Evolutionary conservation across 2,113 vertebrate genomes (phyloP), one percentile per base, ranked within the genome.

Genomic region (Thinocorus orbignyianus): DNA sequence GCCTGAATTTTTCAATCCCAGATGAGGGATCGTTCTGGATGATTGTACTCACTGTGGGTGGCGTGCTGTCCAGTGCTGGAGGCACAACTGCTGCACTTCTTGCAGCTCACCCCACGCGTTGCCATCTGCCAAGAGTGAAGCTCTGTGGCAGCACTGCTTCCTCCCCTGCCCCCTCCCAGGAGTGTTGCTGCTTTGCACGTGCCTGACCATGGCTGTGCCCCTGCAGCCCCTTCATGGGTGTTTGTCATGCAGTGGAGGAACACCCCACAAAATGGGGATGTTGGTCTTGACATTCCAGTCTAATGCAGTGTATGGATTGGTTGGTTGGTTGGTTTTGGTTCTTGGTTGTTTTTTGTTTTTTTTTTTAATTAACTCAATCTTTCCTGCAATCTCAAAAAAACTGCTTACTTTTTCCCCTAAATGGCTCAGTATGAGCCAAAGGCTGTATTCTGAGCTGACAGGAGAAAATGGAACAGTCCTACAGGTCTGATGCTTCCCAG

Each of bases 181-280:
- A 22, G 6, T 46, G 28, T 44, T 28, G 11, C 18, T 71, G 1
- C 52, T 68, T 49, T 48, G 28, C 16, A 3, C 42, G 52, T 0
- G 0, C 13, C 25, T 11, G 7, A 25, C 44, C 3, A 0, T 20
- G 55, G 10, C 77, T 55, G 35, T 1, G 5, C 19, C 42, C 17
- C 46, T 64, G 68, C 31, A 52, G 35, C 33, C 8, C 24, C 16
- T 23, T 35, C 15, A 2, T 10, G 10, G 6, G 16, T 20, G 12
- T 61, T 70, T 69, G 33, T 33, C 4, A 1, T 48, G 44, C 39
- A 44, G 64, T 57, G 33, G 25, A 65, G 30, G 39, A 60, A 4
- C 25, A 2, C 22, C 23, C 49, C 22, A 41, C 52, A 28, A 44
- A 44, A 31, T 0, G 2, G 31, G 22, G 35, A 14, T 35, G 31